These are phyloP conservation scores for Tragopan temminckii DNA, from an alignment of 2,797 vertebrate species.

Conservation along the genomic window DNA sequence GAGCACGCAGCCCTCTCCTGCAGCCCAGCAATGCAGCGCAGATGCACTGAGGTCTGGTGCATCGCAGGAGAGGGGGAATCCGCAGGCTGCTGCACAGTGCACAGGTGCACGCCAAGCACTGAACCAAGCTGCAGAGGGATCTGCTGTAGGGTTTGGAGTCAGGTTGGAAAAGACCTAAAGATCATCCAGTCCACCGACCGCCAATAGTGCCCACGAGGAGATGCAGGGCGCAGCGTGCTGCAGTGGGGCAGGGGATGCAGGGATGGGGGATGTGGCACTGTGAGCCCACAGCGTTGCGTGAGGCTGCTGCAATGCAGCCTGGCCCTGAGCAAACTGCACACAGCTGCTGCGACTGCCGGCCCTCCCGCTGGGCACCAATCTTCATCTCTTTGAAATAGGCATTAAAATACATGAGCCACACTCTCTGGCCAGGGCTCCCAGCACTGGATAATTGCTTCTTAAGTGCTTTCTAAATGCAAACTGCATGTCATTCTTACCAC, in stretches of 20 bases:
- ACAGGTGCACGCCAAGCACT: accelerated
- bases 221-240: not conserved
- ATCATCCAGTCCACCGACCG: too few species aligned
- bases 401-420: constrained; percentile 74
- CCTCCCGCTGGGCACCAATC: constrained; percentile 53
- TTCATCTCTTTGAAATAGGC: constrained; percentile 53
- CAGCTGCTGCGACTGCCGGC: constrained; percentile 17
- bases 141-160: not conserved
- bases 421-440: constrained; percentile 56
- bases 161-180: too few species aligned
- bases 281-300: not conserved
- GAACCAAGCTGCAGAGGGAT: not conserved
- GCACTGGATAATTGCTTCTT: constrained; percentile 70
- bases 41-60: not conserved
- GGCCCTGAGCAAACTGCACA: not conserved
- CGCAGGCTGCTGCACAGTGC: not conserved
- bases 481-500: constrained; percentile 55
- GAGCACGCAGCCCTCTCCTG: accelerated
- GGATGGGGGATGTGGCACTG: not conserved
- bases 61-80: not conserved
- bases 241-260: accelerated
- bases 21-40: not conserved
- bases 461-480: constrained; percentile 76
- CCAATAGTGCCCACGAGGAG: not conserved
- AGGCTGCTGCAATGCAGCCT: not conserved